phyloP scores from a whole-genome alignment of 2,113 vertebrate species.

The Dasyurus viverrinus region DNA sequence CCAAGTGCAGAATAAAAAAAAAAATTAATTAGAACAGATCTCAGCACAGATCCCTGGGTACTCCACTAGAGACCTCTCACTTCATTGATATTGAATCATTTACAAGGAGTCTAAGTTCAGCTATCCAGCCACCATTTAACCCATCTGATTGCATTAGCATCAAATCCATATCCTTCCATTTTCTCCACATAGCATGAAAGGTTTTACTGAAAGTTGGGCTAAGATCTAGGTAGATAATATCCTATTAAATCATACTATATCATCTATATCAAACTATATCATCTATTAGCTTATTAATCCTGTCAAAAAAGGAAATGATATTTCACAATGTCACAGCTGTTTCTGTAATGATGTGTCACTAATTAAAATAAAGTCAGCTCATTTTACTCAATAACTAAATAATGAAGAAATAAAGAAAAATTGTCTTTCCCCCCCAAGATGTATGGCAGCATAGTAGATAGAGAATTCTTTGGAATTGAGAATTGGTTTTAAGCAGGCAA shows the following conservation, averaged over 20 bases:
- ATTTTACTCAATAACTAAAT: not conserved
- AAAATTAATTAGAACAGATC: not conserved
- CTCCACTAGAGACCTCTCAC: not conserved
- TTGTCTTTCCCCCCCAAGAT: not conserved
- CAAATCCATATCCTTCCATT: not conserved
- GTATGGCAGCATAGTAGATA: not conserved
- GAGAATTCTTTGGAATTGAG: not conserved
- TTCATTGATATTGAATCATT: not conserved
- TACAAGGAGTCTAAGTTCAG: not conserved
- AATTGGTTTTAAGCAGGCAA: not conserved
- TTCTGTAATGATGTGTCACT: not conserved
- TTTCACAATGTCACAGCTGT: not conserved
- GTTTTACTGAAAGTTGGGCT: not conserved
- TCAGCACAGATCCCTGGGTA: not conserved
- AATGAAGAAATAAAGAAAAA: not conserved
- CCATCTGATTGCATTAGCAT: not conserved
- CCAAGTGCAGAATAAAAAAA: not conserved
- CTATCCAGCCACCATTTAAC: not conserved
- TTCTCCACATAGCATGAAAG: not conserved
- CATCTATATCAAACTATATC: no score
- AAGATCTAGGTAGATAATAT: not conserved
- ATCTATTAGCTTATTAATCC: not conserved
- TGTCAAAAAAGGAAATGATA: not conserved
- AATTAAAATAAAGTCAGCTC: not conserved
- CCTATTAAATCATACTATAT: no score